Evolutionary conservation across 1,140 invertebrate genomes (phyloP).

Genomic region (Trachymyrmex septentrionalis): DNA sequence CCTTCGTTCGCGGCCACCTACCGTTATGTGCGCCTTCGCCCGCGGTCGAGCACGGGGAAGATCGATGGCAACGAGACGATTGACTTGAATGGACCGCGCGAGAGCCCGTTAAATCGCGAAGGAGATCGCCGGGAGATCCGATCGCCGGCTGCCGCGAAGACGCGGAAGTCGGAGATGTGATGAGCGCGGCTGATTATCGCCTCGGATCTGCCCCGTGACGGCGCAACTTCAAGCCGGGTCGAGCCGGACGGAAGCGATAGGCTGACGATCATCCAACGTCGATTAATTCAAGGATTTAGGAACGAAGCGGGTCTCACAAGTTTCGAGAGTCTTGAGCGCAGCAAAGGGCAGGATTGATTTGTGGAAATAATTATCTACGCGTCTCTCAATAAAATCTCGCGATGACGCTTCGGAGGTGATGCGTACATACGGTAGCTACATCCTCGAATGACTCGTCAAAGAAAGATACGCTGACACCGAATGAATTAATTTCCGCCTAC

Average conservation of each 20-base stretch:
- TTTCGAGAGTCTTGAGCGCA: background rate
- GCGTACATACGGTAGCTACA: conserved; percentile 5
- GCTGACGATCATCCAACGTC: background rate
- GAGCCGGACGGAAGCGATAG: conserved; percentile 25
- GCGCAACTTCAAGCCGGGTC: background rate
- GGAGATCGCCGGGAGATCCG: conserved; percentile 49
- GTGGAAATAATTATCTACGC: background rate
- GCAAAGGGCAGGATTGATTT: background rate
- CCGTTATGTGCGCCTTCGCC: conserved; percentile 61
- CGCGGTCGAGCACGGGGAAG: conserved; percentile 50
- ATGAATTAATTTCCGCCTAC: conserved; percentile 33
- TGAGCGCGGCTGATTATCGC: conserved; percentile 51
- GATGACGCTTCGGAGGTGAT: background rate
- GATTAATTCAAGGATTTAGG: background rate
- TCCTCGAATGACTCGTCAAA: conserved; percentile 33
- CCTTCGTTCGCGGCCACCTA: conserved; percentile 29
- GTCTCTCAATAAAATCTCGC: background rate
- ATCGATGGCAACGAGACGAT: conserved; percentile 64
- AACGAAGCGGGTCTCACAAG: background rate
- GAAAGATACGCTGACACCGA: background rate
- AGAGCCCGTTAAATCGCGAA: conserved; percentile 52
- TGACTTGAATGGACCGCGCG: conserved; percentile 69
- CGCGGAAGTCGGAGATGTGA: conserved; percentile 66
- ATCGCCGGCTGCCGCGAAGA: conserved; percentile 58
- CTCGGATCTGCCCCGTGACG: conserved; percentile 21